phyloP scores from a whole-genome alignment of 1,140 invertebrate species.

The Pissodes strobi region DNA sequence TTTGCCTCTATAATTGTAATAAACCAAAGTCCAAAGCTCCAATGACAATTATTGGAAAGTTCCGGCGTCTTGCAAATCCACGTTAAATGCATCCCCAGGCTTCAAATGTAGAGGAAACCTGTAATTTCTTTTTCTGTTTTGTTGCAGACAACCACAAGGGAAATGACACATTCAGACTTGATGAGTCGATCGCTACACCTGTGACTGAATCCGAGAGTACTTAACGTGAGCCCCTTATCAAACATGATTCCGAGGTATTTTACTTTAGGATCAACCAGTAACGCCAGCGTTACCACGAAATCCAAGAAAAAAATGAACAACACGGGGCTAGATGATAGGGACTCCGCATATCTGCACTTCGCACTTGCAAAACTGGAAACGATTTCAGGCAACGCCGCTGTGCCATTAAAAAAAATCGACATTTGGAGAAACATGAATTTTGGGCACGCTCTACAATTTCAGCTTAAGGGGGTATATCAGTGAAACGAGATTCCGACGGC shows the following conservation, averaged over 20 bases:
- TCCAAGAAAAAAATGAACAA: neutral
- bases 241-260: no score
- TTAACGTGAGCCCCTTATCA: no score
- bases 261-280: no score
- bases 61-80: conserved; percentile 12
- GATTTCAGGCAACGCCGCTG: neutral
- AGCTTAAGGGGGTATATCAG: no score
- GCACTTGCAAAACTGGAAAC: neutral
- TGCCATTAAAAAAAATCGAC: neutral
- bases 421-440: neutral
- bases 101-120: neutral
- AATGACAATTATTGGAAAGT: neutral
- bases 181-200: no score
- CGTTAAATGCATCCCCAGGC: neutral
- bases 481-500: no score
- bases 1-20: conserved; percentile 32
- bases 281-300: neutral
- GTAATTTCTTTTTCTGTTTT: neutral
- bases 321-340: neutral
- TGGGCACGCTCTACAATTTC: neutral
- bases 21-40: conserved; percentile 1
- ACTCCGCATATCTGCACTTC: neutral
- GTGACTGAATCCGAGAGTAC: no score
- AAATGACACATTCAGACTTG: no score
- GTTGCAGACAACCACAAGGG: neutral